These are phyloP conservation scores for Pluvialis apricaria DNA, from an alignment of 2,113 vertebrate species.

Conservation along the genomic window DNA sequence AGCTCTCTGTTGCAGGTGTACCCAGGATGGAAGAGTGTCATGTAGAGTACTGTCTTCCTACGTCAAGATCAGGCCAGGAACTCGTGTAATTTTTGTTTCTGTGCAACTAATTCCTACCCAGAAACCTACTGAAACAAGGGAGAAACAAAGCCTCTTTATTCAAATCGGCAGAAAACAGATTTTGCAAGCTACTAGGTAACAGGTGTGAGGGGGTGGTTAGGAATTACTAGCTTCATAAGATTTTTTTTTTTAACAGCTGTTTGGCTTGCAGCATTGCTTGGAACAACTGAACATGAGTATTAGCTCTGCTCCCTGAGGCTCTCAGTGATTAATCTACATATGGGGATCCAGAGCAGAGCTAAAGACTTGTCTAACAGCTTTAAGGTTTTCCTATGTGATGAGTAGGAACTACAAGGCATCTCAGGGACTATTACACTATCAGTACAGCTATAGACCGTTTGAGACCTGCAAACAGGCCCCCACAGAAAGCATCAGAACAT, in stretches of 20 bases:
- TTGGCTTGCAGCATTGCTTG: background rate
- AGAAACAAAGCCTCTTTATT: background rate
- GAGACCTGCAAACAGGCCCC: background rate
- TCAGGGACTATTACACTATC: background rate
- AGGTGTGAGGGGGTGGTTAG: background rate
- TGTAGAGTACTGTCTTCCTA: background rate
- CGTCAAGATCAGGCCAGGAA: background rate
- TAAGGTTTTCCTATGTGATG: background rate
- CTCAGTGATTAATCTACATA: background rate
- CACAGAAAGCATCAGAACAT: background rate
- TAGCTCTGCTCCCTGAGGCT: background rate
- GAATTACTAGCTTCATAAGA: background rate
- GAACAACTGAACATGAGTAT: background rate
- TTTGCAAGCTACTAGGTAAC: background rate
- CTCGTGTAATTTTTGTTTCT: background rate
- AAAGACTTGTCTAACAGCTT: background rate
- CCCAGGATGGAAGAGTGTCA: background rate
- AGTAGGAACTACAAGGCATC: background rate
- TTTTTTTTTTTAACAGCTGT: background rate
- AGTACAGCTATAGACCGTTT: background rate
- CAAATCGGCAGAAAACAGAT: background rate
- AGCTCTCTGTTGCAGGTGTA: fast-evolving
- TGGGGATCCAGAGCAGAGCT: background rate
- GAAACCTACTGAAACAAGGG: background rate
- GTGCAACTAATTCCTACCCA: background rate